A percentile compares a stretch with the other conserved stretches of the same genome.
Conservation (phyloP, 2,888 invertebrate genomes). For the Calameuta idolon region DNA sequence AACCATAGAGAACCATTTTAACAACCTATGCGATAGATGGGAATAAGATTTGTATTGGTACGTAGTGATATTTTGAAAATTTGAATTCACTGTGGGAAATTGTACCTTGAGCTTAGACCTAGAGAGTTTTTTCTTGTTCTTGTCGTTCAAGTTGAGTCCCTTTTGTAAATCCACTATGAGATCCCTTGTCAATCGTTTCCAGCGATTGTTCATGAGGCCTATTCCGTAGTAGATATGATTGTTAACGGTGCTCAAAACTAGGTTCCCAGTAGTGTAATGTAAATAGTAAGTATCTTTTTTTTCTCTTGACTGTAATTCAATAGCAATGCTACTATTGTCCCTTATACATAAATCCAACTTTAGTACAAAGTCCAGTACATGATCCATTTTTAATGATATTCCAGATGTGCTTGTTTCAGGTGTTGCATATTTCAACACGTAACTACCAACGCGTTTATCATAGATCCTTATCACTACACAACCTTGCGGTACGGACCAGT, state of each 20-base stretch:
- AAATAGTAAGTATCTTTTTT: constrained; percentile 82
- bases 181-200: constrained; percentile 88
- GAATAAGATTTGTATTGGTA: neutral
- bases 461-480: constrained; percentile 75
- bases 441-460: constrained; percentile 72
- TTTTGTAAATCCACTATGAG: constrained; percentile 92
- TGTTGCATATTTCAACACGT: constrained; percentile 80
- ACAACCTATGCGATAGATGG: constrained; percentile 68
- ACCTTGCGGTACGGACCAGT: constrained; percentile 82
- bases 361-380: constrained; percentile 80
- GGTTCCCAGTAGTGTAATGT: constrained; percentile 84
- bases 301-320: constrained; percentile 83
- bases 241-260: constrained; percentile 80
- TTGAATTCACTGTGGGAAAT: neutral
- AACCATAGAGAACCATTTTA: constrained; percentile 77
- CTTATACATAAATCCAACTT: constrained; percentile 79
- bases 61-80: neutral
- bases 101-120: constrained; percentile 79
- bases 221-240: constrained; percentile 88
- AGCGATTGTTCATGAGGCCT: constrained; percentile 73
- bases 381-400: constrained; percentile 77
- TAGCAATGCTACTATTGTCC: constrained; percentile 85
- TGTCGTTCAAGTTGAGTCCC: constrained; percentile 79
- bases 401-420: constrained; percentile 77
- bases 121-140: constrained; percentile 77